Base-by-base conservation (phyloP, 2,888 invertebrate species). In the Cheilosia vulpina region DNA sequence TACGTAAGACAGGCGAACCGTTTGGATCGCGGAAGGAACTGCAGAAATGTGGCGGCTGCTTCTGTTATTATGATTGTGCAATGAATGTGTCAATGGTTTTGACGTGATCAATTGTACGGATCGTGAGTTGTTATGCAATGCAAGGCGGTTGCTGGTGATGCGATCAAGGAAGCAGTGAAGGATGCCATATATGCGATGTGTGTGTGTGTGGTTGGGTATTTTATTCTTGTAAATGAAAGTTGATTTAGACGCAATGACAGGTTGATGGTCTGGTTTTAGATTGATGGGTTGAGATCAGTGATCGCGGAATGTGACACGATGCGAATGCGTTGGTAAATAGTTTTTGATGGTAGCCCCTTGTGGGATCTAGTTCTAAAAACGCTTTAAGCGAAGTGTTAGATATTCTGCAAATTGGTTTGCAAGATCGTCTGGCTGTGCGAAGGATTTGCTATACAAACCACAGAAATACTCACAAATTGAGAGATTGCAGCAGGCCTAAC, bases 41-140 rank as follows among this genome's bases (percentile, higher is more conserved):
- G 66, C 15, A 27, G 71, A 31, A 52, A 76, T 66, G 68, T 24
- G 60, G 76, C 81, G 80, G 84, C 72, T 41, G 58, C 77, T 81
- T 81, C 76, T 85, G 85, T 84, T 73, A 69, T 76, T 80, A 75
- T 75, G 80, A 85, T 81, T 85, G 85, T 85, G 85, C 85, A 85
- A 85, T 81, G 85, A 85, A 85, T 85, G 85, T 85, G 85, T 81
- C 85, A 85, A 85, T 85, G 63, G 81, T 19, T 72, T 81, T 85
- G 85, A 85, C 85, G 85, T 81, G 85, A 85, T 85, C 85, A 85
- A 81, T 85, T 76, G 85, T 85, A 55, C 66, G 63, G 76, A 81
- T 85, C 71, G 85, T 72, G 75, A 80, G 76, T 75, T 75, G 80
- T 81, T 75, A 84, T 79, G 84, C 63, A 68, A 72, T 52, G 62